Base-by-base conservation (phyloP, 2,888 invertebrate species). In the Diarsia dahlii region DNA sequence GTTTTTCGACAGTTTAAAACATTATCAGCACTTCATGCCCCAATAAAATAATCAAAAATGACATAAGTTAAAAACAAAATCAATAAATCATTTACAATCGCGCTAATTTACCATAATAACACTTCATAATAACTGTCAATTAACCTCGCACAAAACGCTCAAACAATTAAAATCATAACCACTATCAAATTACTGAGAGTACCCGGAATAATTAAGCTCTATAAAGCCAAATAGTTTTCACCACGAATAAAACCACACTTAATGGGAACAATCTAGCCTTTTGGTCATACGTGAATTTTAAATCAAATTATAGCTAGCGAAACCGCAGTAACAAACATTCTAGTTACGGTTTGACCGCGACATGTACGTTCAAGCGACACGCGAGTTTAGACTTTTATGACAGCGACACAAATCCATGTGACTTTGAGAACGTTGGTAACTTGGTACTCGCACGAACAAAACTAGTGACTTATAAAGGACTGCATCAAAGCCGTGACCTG, bases 261-360 rank as follows among this genome's bases (percentile, higher is more conserved):
- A 85, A 87, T 86, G 84, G 76, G 58, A 67, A 79, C 77, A 58
- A 46, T 54, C 79, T 76, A 77, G 62, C 74, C 54, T 79, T 75
- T 77, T 65, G 69, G 71, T 70, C 67, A 12, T 71, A 79, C 70
- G 60, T 52, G 69, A 76, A 87, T 78, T 87, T 81, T 78, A 82
- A 84, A 87, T 84, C 86, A 84, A 82, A 87, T 87, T 82, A 82
- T 73, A 71, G 56, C 77, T 71, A 70, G 60, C 72, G 58, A 75
- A 68, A 69, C 78, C 71, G 77, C 77, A 46, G 66, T 69, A 20
- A 46, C 63, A 63, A 63, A n/a, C 45, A n/a, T 63, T 63, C 3
- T 63, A 15, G 63, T 45, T 23, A 45, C 1, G 13, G 15, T 45
- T 45, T 63, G 63, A 8, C 63, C 63, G 45, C 63, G 3, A 45